Conservation (phyloP, 1,140 invertebrate genomes). For the Tetraneura akinire region DNA sequence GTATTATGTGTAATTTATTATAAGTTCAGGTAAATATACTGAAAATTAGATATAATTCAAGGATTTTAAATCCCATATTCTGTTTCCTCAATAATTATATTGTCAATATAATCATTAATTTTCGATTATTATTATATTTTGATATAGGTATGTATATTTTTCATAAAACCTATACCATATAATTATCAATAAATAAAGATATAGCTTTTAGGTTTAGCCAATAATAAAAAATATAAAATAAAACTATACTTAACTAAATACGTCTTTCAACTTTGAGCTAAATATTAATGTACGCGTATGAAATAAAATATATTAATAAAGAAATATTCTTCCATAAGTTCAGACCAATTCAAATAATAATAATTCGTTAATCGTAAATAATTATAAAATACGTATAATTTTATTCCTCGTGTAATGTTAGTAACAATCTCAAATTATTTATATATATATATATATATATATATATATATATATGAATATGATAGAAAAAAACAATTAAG, state of each 20-base stretch:
- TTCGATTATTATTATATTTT: too few relatives aligned
- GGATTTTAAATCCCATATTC: too few relatives aligned
- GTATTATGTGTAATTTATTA: too few relatives aligned
- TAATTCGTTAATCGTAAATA: not conserved
- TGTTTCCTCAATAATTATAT: too few relatives aligned
- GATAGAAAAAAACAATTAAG: not conserved
- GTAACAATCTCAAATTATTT: too few relatives aligned
- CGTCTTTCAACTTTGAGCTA: not conserved
- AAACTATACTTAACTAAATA: not conserved
- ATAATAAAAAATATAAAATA: not conserved
- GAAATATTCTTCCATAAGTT: not conserved
- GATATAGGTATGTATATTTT: too few relatives aligned
- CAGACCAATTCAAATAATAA: not conserved
- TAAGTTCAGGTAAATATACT: too few relatives aligned
- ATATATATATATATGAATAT: too few relatives aligned
- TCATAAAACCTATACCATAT: too few relatives aligned
- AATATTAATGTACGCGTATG: not conserved
- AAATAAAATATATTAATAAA: not conserved
- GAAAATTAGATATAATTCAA: conserved; percentile 12
- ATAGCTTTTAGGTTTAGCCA: not conserved
- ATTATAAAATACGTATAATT: too few relatives aligned
- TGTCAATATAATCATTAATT: not conserved
- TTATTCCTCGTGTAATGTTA: too few relatives aligned
- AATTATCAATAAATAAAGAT: not conserved
- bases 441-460: too few relatives aligned